Percentiles rank a stretch among this genome's conserved stretches.
These are phyloP conservation scores for Rhizoglyphus robini DNA, from an alignment of 1,140 invertebrate genomes.

Conservation along the genomic window DNA sequence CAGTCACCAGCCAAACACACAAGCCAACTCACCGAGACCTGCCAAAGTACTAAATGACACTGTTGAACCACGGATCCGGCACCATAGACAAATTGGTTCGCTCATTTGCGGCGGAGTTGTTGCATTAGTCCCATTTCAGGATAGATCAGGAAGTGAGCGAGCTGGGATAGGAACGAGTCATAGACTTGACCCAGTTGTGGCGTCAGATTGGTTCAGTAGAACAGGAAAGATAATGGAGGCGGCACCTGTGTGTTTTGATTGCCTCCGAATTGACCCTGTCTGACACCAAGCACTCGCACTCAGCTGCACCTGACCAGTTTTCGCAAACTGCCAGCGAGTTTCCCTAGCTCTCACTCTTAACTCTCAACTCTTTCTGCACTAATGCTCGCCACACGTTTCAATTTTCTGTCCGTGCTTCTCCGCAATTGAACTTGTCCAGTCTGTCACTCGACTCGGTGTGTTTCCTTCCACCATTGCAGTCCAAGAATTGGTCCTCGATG, in stretches of 20 bases:
- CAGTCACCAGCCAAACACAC: neutral
- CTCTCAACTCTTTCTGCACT: neutral
- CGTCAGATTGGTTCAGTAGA: slow-evolving; percentile 7
- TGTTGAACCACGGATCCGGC: neutral
- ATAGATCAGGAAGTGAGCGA: neutral
- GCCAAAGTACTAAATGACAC: neutral
- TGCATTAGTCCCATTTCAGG: neutral
- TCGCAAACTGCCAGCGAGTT: neutral
- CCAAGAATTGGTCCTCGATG: too few relatives aligned
- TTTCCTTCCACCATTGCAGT: too few relatives aligned
- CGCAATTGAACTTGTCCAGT: too few relatives aligned
- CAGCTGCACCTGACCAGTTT: neutral
- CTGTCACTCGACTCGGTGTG: too few relatives aligned
- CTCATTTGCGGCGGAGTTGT: neutral
- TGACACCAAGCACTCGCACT: neutral
- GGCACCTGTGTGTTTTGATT: neutral
- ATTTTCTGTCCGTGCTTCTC: too few relatives aligned
- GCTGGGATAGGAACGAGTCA: neutral
- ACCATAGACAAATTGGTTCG: too few relatives aligned
- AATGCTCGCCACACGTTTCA: neutral
- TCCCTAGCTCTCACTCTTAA: neutral
- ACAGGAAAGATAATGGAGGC: neutral
- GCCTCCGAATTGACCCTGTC: slow-evolving; percentile 11
- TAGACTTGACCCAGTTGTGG: slow-evolving; percentile 7
- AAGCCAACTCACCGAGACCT: neutral